Percentiles rank a stretch among this genome's conserved stretches.
Conservation (phyloP, 1,140 invertebrate species). For the Saxidomus purpurata region DNA sequence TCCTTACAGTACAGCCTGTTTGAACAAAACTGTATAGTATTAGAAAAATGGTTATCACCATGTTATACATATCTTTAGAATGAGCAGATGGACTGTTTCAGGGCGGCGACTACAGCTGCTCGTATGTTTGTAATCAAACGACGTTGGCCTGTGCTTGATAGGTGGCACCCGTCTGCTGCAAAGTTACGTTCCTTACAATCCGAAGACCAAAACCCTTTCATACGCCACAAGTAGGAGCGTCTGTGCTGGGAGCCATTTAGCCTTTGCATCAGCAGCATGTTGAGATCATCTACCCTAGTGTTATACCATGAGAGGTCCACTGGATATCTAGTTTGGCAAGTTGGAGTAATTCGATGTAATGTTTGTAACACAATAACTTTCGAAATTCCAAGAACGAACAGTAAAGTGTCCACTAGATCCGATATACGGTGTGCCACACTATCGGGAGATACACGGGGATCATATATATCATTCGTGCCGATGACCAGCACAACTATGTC, state of each 20-base stretch:
- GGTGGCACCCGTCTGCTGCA: slow-evolving; percentile 29
- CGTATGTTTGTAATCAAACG: slow-evolving; percentile 22
- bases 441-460: neutral
- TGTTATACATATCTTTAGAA: too few relatives aligned
- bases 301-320: slow-evolving; percentile 24
- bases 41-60: too few relatives aligned
- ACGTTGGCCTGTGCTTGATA: neutral
- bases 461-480: slow-evolving; percentile 28
- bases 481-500: slow-evolving; percentile 38
- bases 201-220: slow-evolving; percentile 46
- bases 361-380: slow-evolving; percentile 41
- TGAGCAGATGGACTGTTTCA: slow-evolving; percentile 15
- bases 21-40: too few relatives aligned
- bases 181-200: neutral
- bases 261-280: neutral
- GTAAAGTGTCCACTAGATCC: slow-evolving; percentile 32
- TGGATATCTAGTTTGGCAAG: neutral
- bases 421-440: neutral
- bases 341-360: neutral
- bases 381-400: neutral
- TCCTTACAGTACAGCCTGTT: too few relatives aligned
- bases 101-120: slow-evolving; percentile 42
- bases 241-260: neutral
- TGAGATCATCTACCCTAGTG: slow-evolving; percentile 39
- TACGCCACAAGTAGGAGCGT: slow-evolving; percentile 25